These are phyloP conservation scores for Drosophila yooni DNA, from an alignment of 2,888 invertebrate species.

Conservation along the genomic window DNA sequence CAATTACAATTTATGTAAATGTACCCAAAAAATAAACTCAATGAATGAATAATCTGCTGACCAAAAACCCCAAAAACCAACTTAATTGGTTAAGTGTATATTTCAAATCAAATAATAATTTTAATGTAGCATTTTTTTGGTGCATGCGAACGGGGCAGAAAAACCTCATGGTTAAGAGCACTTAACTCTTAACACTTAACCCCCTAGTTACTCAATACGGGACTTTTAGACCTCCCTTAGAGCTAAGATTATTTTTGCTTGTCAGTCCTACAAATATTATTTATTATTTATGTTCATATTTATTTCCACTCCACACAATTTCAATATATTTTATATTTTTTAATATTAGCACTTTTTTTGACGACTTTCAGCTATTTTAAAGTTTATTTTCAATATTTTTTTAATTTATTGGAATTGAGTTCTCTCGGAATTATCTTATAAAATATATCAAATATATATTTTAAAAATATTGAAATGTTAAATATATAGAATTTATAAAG, in stretches of 20 bases:
- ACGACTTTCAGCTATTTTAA: background rate
- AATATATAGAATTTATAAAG: background rate
- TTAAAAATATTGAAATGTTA: background rate
- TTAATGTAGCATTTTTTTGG: slow-evolving; percentile 1
- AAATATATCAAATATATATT: background rate
- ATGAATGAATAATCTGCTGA: background rate
- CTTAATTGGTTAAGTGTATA: background rate
- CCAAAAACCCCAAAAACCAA: background rate
- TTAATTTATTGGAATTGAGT: background rate
- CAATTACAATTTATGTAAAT: background rate
- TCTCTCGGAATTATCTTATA: background rate
- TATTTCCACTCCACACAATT: background rate
- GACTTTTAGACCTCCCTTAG: background rate
- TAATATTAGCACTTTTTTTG: no score
- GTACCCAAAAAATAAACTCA: background rate
- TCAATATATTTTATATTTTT: background rate
- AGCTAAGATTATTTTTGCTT: background rate
- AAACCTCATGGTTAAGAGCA: background rate
- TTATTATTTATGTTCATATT: background rate
- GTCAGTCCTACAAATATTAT: background rate
- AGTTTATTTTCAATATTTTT: background rate
- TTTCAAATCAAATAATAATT: background rate
- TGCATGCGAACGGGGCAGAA: slow-evolving; percentile 20
- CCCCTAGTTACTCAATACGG: background rate
- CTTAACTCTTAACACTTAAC: background rate